Evolutionary conservation across 2,888 invertebrate genomes (phyloP).

Genomic region (Heliconius aoede): DNA sequence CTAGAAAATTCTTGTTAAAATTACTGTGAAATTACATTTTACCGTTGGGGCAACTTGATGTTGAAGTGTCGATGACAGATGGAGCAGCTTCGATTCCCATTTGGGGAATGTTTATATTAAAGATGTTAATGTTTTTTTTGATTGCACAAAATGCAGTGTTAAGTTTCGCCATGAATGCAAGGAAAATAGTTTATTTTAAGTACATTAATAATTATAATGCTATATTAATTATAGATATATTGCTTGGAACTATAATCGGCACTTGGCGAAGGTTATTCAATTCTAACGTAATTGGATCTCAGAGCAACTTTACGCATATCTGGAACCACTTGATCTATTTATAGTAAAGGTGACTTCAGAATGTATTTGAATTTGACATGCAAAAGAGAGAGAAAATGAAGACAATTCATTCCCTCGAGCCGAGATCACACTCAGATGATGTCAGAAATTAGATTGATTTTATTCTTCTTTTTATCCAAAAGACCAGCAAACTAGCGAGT

Average conservation of each 20-base stretch:
- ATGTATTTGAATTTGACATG: neutral
- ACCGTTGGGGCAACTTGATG: neutral
- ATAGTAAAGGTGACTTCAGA: conserved; percentile 24
- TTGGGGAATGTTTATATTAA: neutral
- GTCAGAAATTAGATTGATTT: too few relatives aligned
- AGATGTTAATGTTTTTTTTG: neutral
- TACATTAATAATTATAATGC: neutral
- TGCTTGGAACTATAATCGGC: conserved; percentile 20
- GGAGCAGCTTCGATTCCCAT: neutral
- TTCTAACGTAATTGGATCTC: conserved; percentile 34
- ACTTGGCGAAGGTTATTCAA: conserved; percentile 35
- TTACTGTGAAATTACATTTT: conserved; percentile 12
- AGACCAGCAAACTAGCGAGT: too few relatives aligned
- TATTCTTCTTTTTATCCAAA: too few relatives aligned
- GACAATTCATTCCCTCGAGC: too few relatives aligned
- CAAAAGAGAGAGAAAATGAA: neutral
- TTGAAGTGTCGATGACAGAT: neutral
- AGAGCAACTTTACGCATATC: conserved; percentile 33
- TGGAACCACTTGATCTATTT: conserved; percentile 34
- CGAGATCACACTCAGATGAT: too few relatives aligned
- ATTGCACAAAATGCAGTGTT: neutral
- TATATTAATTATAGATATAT: conserved; percentile 14
- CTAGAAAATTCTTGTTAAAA: conserved; percentile 17
- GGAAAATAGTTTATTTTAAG: too few relatives aligned
- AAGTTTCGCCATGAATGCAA: too few relatives aligned